Evolutionary conservation across 2,888 invertebrate genomes (phyloP).

Genomic region (Laothoe populi): DNA sequence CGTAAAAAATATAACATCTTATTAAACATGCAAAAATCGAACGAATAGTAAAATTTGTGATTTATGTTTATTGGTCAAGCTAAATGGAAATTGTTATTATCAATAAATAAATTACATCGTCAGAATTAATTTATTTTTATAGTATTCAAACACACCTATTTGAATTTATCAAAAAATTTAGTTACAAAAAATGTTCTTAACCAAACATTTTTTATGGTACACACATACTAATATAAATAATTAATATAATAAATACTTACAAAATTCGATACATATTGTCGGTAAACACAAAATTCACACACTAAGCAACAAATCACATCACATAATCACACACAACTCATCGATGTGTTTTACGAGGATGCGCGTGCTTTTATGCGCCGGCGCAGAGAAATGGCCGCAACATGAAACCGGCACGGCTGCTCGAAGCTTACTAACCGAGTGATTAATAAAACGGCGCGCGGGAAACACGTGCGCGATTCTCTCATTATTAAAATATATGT

Average conservation of each 20-base stretch:
- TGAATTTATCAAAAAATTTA: no score
- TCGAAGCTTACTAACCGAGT: conserved; percentile 38
- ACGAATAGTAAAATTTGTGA: no score
- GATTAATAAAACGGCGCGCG: conserved; percentile 27
- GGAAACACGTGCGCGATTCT: conserved; percentile 14
- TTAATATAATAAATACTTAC: conserved; percentile 38
- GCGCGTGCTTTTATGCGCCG: conserved; percentile 24
- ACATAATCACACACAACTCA: conserved; percentile 36
- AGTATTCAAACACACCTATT: no score
- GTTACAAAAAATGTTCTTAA: no score
- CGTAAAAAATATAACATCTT: no score
- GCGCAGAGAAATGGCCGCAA: conserved; percentile 21
- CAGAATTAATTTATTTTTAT: no score
- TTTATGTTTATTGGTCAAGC: no score
- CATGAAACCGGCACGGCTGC: conserved; percentile 28
- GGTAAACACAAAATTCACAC: conserved; percentile 39
- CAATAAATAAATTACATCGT: no score
- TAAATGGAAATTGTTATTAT: no score
- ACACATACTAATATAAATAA: background rate
- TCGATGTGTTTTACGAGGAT: conserved; percentile 31
- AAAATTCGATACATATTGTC: conserved; percentile 42
- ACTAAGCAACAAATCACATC: conserved; percentile 32
- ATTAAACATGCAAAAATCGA: no score
- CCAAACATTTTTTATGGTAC: no score
- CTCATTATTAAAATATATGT: background rate